Evolutionary conservation across 2,797 vertebrate species (phyloP).

Genomic region (Euphonia xanthogaster): DNA sequence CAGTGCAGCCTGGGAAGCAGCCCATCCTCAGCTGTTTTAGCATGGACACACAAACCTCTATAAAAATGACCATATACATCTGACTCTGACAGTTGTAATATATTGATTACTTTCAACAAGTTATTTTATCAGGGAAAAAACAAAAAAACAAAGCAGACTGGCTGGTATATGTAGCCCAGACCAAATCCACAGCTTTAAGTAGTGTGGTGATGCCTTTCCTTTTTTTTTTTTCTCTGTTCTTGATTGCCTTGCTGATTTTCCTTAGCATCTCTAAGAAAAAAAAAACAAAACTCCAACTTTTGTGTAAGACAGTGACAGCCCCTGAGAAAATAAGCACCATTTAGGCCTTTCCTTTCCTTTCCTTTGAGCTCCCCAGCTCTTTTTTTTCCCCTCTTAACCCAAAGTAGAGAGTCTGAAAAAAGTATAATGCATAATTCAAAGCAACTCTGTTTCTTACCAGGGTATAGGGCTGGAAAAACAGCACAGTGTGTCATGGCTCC

Average conservation of each 20-base stretch:
- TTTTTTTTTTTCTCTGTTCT: background rate
- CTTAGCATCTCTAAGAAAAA: background rate
- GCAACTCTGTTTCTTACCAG: background rate
- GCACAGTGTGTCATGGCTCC: background rate
- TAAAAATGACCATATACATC: background rate
- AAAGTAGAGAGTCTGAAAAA: background rate
- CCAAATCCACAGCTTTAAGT: background rate
- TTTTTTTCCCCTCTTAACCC: background rate
- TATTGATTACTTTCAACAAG: background rate
- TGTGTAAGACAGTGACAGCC: rapidly evolving
- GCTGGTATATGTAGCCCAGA: background rate
- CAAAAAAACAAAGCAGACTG: background rate
- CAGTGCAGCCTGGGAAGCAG: background rate
- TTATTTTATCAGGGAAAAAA: rapidly evolving
- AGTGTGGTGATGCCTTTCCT: background rate
- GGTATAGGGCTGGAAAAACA: background rate
- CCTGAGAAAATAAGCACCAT: background rate
- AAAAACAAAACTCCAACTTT: background rate
- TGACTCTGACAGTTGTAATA: background rate
- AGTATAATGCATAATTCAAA: background rate
- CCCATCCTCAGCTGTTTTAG: background rate
- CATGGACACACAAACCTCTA: background rate
- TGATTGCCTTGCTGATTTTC: background rate
- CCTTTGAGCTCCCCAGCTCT: background rate
- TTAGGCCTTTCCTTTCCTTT: background rate